Base-by-base conservation (phyloP, 2,888 invertebrate species). In the Cerastoderma edule region DNA sequence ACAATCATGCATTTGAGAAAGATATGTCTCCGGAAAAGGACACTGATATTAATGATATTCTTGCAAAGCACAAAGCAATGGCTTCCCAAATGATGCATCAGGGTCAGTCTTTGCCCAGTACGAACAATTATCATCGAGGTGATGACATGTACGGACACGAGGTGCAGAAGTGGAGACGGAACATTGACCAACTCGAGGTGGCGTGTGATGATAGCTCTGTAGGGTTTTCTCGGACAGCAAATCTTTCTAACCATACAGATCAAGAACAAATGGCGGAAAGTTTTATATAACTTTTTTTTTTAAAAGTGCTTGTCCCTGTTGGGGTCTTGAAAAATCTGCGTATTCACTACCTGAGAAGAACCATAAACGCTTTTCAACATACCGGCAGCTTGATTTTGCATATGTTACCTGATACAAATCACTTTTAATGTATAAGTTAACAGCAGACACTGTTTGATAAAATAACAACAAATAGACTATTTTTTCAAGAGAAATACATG, bases 41-140 rank as follows among this genome's bases (percentile, higher is more conserved):
- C 1, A 24, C 48, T 16, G 60, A 56, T 10, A 72, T 76, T 3
- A 75, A 76, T 44, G 78, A 78, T 63, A 84, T 83, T 22, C 57
- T 84, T 64, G 78, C 75, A 33, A 83, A 79, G 60, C 85, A 85
- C 32, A 83, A 85, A 54, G 83, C 85, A 24, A 53, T 84, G 27
- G 81, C 84, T 4, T 73, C 80, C 13, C 79, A 83, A 70, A 76
- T 83, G 78, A 30, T 80, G 48, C 67, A 71, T 30, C 72, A 67
- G 28, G 57, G 27, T 53, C 67, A 60, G n/a, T 22, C 57, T 50
- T 54, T 64, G 53, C 53, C 30, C 28, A 63, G 65, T 65, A 65
- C 68, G 24, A 68, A 50, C 24, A 24, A 46, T 16, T 30, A 64
- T 19, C 39, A n/a, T 27, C 16, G 22, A 32, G 27, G 64, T 48